Conservation (phyloP, 2,113 vertebrate genomes). For the Polypterus senegalus region DNA sequence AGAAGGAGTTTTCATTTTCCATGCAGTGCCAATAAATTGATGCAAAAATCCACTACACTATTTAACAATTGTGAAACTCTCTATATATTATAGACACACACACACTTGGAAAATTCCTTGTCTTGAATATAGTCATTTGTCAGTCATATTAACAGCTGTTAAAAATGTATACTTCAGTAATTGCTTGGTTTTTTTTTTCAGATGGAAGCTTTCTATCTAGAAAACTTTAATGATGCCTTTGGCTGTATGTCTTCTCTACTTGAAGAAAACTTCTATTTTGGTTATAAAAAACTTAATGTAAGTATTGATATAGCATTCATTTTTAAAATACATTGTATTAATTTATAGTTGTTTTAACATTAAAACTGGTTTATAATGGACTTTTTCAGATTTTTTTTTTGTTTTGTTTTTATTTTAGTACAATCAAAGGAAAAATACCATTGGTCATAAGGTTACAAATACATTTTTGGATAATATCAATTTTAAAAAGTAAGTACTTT, state of each 20-base stretch:
- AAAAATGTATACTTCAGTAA: not conserved
- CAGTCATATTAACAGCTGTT: not conserved
- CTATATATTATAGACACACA: not conserved
- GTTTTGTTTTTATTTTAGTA: conserved; percentile 20
- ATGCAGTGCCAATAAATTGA: too few species aligned
- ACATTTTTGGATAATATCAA: conserved; percentile 10
- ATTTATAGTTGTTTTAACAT: not conserved
- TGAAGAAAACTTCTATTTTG: conserved; percentile 41
- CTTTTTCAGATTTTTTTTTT: not conserved
- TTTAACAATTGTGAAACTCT: too few species aligned
- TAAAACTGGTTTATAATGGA: not conserved
- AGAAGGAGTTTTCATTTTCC: too few species aligned
- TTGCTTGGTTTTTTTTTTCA: conserved; percentile 19
- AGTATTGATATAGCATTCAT: not conserved
- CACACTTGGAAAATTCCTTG: too few species aligned
- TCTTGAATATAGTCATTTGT: not conserved
- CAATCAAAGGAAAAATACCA: not conserved
- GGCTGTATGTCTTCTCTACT: conserved; percentile 46
- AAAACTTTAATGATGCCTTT: conserved; percentile 54
- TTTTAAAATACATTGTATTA: too few species aligned
- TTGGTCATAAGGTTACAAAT: conserved; percentile 12
- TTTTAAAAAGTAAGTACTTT: conserved; percentile 22
- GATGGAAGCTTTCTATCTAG: conserved; percentile 56
- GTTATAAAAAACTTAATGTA: conserved; percentile 6
- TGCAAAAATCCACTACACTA: too few species aligned